Percentiles rank a stretch among this genome's conserved stretches.
Conservation (phyloP, 2,888 invertebrate genomes). For the Lasioglossum marginatum region DNA sequence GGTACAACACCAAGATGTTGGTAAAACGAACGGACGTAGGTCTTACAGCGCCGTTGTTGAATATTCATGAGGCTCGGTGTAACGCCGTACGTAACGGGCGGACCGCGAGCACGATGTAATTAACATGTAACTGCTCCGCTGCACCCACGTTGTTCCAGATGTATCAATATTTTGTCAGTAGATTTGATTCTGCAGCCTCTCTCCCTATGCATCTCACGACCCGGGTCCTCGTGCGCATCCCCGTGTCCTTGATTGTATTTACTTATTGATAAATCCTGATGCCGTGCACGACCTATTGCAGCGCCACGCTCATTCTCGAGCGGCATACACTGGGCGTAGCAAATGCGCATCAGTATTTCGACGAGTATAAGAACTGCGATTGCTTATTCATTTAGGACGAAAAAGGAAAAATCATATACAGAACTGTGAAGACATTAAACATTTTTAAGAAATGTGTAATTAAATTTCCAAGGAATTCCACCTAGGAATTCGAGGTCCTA, state of each 20-base stretch:
- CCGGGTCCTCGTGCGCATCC: neutral
- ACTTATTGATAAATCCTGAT: neutral
- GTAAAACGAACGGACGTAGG: slow-evolving; percentile 14
- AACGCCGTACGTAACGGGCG: slow-evolving; percentile 37
- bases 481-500: neutral
- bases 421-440: neutral
- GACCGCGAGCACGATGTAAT: slow-evolving; percentile 26
- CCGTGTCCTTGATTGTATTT: neutral
- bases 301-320: neutral
- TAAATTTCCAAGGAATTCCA: neutral
- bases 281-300: neutral
- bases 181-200: neutral
- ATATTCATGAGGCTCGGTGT: slow-evolving; percentile 46
- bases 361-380: neutral
- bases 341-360: neutral
- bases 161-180: slow-evolving; percentile 20
- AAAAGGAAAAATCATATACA: accelerated
- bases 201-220: neutral
- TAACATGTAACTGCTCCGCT: slow-evolving; percentile 25
- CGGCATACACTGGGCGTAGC: neutral
- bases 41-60: slow-evolving; percentile 12
- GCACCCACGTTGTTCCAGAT: neutral
- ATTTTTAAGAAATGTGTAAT: neutral
- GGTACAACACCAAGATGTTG: slow-evolving; percentile 24
- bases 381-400: neutral